Conservation (phyloP, 2,888 invertebrate species). For the Xestia c-nigrum region DNA sequence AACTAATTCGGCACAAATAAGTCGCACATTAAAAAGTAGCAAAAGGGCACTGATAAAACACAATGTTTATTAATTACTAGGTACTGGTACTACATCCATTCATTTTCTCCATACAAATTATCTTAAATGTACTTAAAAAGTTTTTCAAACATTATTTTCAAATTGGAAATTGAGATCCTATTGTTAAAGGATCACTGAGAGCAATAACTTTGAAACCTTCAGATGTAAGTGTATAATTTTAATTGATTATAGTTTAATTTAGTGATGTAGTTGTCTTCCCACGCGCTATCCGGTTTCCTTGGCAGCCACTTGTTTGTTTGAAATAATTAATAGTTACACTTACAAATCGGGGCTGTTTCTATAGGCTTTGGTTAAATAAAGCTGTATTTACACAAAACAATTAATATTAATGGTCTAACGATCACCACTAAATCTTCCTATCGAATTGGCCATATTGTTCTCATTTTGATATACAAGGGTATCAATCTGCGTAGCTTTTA, state of each 20-base stretch:
- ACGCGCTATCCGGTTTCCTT: slow-evolving; percentile 9
- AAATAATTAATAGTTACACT: slow-evolving; percentile 26
- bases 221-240: slow-evolving; percentile 12
- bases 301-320: slow-evolving; percentile 5
- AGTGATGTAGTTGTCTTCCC: slow-evolving; percentile 21
- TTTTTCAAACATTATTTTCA: not conserved
- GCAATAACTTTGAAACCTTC: not conserved
- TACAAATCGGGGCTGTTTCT: not conserved
- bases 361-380: not conserved
- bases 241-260: slow-evolving; percentile 29
- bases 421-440: slow-evolving; percentile 5
- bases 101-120: not conserved
- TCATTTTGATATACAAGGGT: not conserved
- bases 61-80: no score
- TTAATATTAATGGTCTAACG: not conserved
- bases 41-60: not conserved
- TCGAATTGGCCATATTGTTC: not conserved
- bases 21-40: not conserved
- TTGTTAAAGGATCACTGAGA: not conserved
- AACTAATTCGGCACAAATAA: not conserved
- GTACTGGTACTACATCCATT: not conserved
- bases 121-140: not conserved
- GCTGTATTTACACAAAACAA: not conserved
- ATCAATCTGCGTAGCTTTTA: not conserved
- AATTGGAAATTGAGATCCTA: not conserved